Conservation (phyloP, 2,797 vertebrate species). For the Megaceryle alcyon region DNA sequence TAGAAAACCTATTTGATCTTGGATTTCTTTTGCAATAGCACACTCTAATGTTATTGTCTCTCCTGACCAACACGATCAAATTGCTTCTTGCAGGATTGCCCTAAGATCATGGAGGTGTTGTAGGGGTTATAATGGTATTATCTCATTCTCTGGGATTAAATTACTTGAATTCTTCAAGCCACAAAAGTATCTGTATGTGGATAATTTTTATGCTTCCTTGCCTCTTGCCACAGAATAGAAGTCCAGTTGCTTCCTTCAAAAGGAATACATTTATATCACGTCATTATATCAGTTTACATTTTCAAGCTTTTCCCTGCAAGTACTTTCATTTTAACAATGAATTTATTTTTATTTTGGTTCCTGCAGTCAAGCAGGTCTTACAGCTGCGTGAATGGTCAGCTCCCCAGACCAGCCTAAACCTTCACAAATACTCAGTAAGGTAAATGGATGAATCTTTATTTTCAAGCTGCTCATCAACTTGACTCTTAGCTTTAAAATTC, state of each 20-base stretch:
- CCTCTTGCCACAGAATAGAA: neutral
- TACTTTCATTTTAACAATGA: neutral
- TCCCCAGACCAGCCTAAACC: neutral
- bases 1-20: neutral
- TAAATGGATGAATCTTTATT: neutral
- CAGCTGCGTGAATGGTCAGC: neutral
- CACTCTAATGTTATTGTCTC: neutral
- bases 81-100: neutral
- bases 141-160: neutral
- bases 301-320: neutral
- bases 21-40: neutral
- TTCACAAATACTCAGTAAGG: neutral
- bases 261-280: neutral
- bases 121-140: neutral
- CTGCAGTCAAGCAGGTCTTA: neutral
- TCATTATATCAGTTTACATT: neutral
- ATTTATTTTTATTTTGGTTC: neutral
- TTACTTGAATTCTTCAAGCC: neutral
- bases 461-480: neutral
- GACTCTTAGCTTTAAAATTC: constrained; percentile 2
- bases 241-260: neutral
- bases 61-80: neutral
- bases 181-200: neutral
- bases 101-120: neutral
- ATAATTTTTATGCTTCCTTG: neutral